A percentile compares a stretch with the other conserved stretches of the same genome.
phyloP scores from a whole-genome alignment of 2,888 invertebrate species.

The Nezara viridula region DNA sequence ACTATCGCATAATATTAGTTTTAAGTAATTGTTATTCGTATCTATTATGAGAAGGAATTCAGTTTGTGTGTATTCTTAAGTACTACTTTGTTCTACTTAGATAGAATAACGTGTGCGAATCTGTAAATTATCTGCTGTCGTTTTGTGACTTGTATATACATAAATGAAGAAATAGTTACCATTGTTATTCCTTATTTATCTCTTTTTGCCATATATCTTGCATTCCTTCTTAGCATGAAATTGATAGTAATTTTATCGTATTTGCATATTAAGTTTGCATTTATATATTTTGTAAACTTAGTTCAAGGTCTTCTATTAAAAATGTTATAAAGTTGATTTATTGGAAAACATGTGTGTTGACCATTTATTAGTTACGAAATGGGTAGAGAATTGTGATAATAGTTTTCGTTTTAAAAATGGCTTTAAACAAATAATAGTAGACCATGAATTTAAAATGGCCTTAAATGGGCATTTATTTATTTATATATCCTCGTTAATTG shows the following conservation, averaged over 20 bases:
- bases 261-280: neutral
- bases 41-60: slow-evolving; percentile 24
- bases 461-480: neutral
- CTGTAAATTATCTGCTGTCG: neutral
- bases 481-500: slow-evolving; percentile 11
- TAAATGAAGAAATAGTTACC: slow-evolving; percentile 31
- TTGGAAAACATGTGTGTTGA: neutral
- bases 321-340: neutral
- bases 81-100: slow-evolving; percentile 48
- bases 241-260: neutral
- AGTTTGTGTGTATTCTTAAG: neutral
- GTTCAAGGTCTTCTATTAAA: slow-evolving; percentile 32
- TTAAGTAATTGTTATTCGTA: neutral
- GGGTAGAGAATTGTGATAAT: neutral
- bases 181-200: neutral
- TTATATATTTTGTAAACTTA: slow-evolving; percentile 12
- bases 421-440: neutral
- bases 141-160: neutral
- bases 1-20: neutral
- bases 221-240: slow-evolving; percentile 43
- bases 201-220: neutral
- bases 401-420: neutral
- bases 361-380: neutral
- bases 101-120: neutral
- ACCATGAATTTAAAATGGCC: slow-evolving; percentile 13